These are phyloP conservation scores for Dicaeum eximium DNA, from an alignment of 2,113 vertebrate genomes.

Conservation along the genomic window DNA sequence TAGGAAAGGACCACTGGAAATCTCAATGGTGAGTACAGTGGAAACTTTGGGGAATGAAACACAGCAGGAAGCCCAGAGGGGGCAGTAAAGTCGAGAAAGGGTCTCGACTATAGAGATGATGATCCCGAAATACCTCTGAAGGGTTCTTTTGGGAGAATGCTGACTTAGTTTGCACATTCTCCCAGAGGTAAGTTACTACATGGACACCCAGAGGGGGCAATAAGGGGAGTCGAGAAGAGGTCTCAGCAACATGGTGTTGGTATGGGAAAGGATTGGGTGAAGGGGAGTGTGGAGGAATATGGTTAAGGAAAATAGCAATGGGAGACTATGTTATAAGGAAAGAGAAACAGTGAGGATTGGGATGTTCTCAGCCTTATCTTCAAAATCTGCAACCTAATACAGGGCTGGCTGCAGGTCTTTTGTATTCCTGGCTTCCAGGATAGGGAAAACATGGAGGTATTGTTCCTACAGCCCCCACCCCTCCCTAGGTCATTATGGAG, in stretches of 20 bases:
- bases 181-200: background rate
- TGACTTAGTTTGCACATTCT: background rate
- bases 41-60: background rate
- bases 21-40: background rate
- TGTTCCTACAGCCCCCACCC: background rate
- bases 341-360: background rate
- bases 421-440: background rate
- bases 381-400: background rate
- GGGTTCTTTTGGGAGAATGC: background rate
- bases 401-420: background rate
- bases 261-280: too few species aligned
- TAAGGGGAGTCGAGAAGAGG: background rate
- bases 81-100: background rate
- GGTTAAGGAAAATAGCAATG: background rate
- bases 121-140: background rate
- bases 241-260: background rate
- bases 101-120: background rate
- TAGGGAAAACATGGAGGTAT: background rate
- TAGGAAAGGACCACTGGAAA: background rate
- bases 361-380: background rate
- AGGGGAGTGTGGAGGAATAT: too few species aligned
- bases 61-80: background rate
- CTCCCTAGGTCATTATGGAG: background rate
- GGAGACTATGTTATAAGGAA: background rate
- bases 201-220: background rate